Percentiles rank a stretch among this genome's conserved stretches.
Conservation (phyloP, 2,888 invertebrate species). For the Trissolcus brochymenae region DNA sequence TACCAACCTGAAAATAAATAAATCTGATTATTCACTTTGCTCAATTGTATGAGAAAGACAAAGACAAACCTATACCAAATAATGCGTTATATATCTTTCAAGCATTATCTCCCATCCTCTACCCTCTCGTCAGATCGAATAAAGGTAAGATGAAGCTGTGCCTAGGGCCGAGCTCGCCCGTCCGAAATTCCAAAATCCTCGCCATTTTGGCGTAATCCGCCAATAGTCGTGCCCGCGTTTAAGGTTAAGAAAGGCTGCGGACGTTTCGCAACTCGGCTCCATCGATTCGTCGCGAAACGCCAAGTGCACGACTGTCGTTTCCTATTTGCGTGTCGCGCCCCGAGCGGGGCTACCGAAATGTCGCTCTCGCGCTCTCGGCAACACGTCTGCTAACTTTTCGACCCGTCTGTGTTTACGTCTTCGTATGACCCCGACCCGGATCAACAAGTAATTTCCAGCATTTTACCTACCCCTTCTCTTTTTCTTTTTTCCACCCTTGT, state of each 20-base stretch:
- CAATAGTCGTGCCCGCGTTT: constrained; percentile 27
- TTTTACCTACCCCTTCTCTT: not conserved
- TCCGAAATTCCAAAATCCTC: constrained; percentile 20
- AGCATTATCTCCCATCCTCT: not conserved
- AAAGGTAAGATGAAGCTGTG: not conserved
- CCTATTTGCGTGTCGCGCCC: not conserved
- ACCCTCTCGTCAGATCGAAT: not conserved
- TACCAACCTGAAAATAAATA: too few species aligned
- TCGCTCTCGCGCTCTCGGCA: constrained; percentile 8
- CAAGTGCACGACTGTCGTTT: constrained; percentile 2
- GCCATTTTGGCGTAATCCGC: constrained; percentile 36
- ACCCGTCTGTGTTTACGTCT: constrained; percentile 26
- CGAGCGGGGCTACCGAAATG: constrained; percentile 13
- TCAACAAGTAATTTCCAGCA: constrained; percentile 19
- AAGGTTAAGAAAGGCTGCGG: constrained; percentile 31
- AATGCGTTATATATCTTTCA: not conserved
- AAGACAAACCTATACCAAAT: too few species aligned
- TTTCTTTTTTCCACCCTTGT: not conserved
- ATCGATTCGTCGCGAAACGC: constrained; percentile 5
- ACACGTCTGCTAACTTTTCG: constrained; percentile 15
- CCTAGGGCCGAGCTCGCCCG: not conserved
- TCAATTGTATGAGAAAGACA: too few species aligned
- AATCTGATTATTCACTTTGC: too few species aligned
- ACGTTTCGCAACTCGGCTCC: constrained; percentile 4
- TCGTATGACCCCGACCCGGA: constrained; percentile 12